phyloP scores from a whole-genome alignment of 2,888 invertebrate species.

The Apantesis nais region DNA sequence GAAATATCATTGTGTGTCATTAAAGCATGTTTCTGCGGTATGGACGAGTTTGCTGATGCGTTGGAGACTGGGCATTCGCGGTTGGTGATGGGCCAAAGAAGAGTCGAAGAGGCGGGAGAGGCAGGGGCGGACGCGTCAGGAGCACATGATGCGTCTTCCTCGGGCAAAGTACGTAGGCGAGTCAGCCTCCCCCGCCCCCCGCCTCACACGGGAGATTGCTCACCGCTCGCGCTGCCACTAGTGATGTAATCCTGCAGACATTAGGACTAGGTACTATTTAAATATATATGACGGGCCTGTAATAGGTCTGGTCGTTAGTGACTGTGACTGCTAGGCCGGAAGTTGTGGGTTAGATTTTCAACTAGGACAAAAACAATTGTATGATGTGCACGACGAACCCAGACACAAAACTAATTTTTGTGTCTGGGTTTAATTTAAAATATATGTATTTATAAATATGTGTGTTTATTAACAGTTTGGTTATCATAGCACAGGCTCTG shows the following conservation, averaged over 20 bases:
- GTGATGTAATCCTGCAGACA: constrained; percentile 78
- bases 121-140: constrained; percentile 57
- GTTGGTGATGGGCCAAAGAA: constrained; percentile 37
- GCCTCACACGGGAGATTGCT: constrained; percentile 82
- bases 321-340: too few relatives aligned
- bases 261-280: neutral
- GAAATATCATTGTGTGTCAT: constrained; percentile 27
- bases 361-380: too few relatives aligned
- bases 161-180: constrained; percentile 78
- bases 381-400: too few relatives aligned
- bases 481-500: too few relatives aligned
- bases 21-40: constrained; percentile 14
- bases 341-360: too few relatives aligned
- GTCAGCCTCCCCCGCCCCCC: constrained; percentile 82
- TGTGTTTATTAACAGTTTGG: too few relatives aligned
- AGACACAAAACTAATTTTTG: too few relatives aligned
- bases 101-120: constrained; percentile 67
- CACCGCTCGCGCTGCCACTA: constrained; percentile 79
- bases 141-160: constrained; percentile 67
- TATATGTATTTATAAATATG: too few relatives aligned
- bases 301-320: too few relatives aligned
- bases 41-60: constrained; percentile 21
- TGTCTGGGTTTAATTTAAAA: too few relatives aligned
- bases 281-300: too few relatives aligned
- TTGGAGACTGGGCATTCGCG: constrained; percentile 35